Conservation (phyloP, 2,797 vertebrate species). For the Argyrosomus regius region DNA sequence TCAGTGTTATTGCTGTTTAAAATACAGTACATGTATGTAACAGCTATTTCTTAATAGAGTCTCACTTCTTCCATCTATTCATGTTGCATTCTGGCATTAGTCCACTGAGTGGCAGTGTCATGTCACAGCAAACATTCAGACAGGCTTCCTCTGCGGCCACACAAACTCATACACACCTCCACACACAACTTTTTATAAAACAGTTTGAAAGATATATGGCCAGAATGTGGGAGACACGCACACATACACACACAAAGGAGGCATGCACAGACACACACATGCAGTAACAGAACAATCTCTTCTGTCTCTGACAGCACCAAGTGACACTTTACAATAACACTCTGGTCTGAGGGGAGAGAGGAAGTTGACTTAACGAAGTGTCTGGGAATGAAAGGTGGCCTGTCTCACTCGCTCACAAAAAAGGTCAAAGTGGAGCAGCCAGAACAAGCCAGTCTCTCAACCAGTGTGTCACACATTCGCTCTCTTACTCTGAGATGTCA, state of each 20-base stretch:
- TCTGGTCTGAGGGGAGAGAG: slow-evolving; percentile 72
- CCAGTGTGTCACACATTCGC: slow-evolving; percentile 44
- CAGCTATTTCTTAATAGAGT: slow-evolving; percentile 40
- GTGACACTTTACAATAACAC: slow-evolving; percentile 82
- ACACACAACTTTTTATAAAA: slow-evolving; percentile 27
- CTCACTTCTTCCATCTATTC: not conserved
- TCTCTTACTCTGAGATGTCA: slow-evolving; percentile 42
- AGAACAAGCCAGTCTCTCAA: slow-evolving; percentile 54
- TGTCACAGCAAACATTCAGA: slow-evolving; percentile 55
- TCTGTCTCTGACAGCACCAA: slow-evolving; percentile 75
- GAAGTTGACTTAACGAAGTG: slow-evolving; percentile 83
- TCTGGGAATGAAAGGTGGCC: slow-evolving; percentile 80
- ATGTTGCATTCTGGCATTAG: slow-evolving; percentile 71
- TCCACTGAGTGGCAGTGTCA: slow-evolving; percentile 83
- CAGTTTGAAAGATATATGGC: slow-evolving; percentile 60
- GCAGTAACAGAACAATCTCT: slow-evolving; percentile 64
- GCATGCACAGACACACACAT: slow-evolving; percentile 36
- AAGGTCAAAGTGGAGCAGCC: slow-evolving; percentile 74
- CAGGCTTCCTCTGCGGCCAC: not conserved
- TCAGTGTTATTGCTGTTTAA: slow-evolving; percentile 12
- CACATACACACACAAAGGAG: slow-evolving; percentile 23
- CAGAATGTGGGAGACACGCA: slow-evolving; percentile 36
- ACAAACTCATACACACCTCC: slow-evolving; percentile 14
- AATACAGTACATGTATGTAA: slow-evolving; percentile 32
- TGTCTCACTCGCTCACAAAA: slow-evolving; percentile 72